Conservation (phyloP, 37 sponge, comb jelly and placozoan species). For the Oopsacas minuta region DNA sequence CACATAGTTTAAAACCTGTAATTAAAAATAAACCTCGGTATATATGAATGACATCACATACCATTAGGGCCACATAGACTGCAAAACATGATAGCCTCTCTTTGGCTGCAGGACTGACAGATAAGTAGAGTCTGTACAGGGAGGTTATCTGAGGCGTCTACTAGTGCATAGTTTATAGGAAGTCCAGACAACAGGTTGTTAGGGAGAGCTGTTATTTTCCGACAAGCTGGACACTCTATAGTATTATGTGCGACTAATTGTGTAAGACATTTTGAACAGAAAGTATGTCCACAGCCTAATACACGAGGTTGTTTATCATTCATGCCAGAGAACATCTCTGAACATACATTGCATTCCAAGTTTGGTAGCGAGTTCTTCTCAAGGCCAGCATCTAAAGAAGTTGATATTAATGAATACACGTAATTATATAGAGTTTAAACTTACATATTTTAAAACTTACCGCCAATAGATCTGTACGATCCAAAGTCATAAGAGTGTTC, state of each 20-base stretch:
- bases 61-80: constrained; percentile 32
- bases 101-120: constrained; percentile 25
- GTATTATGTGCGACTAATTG: not conserved
- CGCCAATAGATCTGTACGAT: not conserved
- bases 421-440: too few relatives aligned
- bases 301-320: constrained; percentile 31
- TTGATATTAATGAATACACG: not conserved
- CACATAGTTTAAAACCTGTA: constrained; percentile 33
- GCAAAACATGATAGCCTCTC: constrained; percentile 28
- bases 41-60: not conserved
- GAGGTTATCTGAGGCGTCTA: constrained; percentile 27
- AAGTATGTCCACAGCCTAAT: constrained; percentile 53
- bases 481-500: not conserved
- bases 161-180: constrained; percentile 40
- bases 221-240: constrained; percentile 44
- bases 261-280: constrained; percentile 43
- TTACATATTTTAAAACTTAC: too few relatives aligned
- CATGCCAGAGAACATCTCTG: constrained; percentile 26
- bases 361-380: constrained; percentile 1
- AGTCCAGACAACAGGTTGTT: constrained; percentile 23
- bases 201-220: not conserved
- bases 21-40: not conserved
- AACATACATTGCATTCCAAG: constrained; percentile 48
- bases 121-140: not conserved
- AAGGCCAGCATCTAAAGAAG: not conserved